These are phyloP conservation scores for Propsilocerus akamusi DNA, from an alignment of 1,140 invertebrate species.

Conservation along the genomic window DNA sequence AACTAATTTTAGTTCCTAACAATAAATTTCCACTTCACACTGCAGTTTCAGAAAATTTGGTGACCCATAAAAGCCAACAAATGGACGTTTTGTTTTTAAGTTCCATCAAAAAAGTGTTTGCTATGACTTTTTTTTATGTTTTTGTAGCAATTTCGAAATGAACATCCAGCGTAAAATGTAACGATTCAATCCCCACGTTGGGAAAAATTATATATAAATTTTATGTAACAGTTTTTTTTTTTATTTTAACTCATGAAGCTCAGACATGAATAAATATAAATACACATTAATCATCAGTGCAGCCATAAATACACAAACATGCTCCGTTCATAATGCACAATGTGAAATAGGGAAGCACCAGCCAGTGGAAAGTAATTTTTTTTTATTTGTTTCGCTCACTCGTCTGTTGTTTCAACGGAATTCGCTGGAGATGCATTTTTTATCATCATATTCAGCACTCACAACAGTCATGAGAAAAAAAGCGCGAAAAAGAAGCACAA, in stretches of 20 bases:
- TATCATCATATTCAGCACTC: neutral
- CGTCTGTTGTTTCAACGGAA: neutral
- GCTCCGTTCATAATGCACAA: neutral
- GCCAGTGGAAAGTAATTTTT: slow-evolving; percentile 1
- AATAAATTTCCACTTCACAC: too few species aligned
- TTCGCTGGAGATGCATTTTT: slow-evolving; percentile 1
- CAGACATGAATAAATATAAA: slow-evolving; percentile 1
- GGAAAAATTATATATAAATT: neutral
- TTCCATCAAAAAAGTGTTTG: too few species aligned
- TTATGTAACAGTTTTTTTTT: neutral
- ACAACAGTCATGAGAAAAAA: too few species aligned
- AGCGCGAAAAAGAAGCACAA: too few species aligned
- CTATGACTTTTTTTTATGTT: neutral
- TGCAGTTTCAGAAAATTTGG: too few species aligned
- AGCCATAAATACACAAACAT: slow-evolving; percentile 1
- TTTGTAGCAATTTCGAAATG: neutral
- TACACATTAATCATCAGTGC: slow-evolving; percentile 1
- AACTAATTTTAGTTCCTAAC: too few species aligned
- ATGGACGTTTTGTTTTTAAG: too few species aligned
- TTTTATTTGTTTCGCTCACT: neutral
- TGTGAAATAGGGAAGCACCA: neutral
- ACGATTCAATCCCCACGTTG: neutral
- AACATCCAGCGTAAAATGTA: neutral
- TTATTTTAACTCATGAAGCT: neutral
- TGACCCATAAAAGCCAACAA: too few species aligned